Evolutionary conservation across 1,140 invertebrate species (phyloP).

Genomic region (Zaprionus gabonicus): DNA sequence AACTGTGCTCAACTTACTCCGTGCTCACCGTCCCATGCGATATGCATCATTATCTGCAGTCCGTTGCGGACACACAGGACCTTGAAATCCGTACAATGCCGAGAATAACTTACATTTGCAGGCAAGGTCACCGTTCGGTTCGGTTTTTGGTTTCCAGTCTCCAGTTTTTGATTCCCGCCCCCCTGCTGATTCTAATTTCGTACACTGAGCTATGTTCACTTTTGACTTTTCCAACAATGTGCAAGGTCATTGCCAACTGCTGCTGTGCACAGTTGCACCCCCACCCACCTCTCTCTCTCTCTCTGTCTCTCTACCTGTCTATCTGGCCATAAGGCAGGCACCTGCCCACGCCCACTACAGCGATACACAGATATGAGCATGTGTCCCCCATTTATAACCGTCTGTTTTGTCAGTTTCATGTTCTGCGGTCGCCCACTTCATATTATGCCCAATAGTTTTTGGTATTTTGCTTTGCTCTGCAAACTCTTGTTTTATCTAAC

Average conservation of each 20-base stretch:
- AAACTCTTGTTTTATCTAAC: constrained; percentile 14
- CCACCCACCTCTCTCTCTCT: not conserved
- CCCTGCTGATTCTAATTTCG: constrained; percentile 27
- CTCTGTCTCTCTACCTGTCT: not conserved
- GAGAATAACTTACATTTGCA: constrained; percentile 17
- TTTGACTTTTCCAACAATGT: constrained; percentile 31
- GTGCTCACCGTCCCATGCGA: not conserved
- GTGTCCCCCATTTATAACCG: constrained; percentile 43
- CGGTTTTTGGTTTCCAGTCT: constrained; percentile 4
- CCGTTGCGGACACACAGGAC: not conserved
- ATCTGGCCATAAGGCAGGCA: not conserved
- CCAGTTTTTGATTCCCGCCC: not conserved
- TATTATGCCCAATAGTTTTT: constrained; percentile 9
- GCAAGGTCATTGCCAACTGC: constrained; percentile 30
- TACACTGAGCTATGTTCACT: constrained; percentile 22
- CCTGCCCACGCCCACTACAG: not conserved
- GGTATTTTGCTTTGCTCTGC: not conserved
- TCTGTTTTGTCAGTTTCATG: constrained; percentile 41
- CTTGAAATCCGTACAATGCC: not conserved
- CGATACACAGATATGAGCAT: constrained; percentile 18
- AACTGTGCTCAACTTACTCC: not conserved
- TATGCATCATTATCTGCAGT: not conserved
- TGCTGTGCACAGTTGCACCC: constrained; percentile 17
- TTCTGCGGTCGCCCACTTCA: constrained; percentile 14
- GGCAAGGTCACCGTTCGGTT: constrained; percentile 14